Conservation (phyloP, 2,113 vertebrate species). For the Strigops habroptila region DNA sequence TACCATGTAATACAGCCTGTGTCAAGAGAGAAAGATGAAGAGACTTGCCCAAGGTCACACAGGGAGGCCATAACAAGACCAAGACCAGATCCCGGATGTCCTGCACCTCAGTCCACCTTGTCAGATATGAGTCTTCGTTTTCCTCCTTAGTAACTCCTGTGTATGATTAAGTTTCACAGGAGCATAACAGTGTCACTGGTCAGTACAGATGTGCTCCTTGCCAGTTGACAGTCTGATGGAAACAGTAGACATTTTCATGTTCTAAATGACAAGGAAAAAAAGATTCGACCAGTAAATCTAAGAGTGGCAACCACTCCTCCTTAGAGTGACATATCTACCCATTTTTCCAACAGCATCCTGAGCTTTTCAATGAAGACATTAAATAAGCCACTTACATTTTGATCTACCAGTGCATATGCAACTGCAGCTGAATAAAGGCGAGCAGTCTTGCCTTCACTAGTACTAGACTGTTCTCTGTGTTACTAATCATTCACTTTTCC, state of each 20-base stretch:
- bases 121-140: background rate
- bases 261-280: background rate
- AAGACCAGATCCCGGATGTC: background rate
- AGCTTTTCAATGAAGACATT: background rate
- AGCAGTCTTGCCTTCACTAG: background rate
- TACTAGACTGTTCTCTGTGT: accelerated
- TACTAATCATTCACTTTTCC: background rate
- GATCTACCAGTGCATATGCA: background rate
- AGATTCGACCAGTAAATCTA: background rate
- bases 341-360: background rate
- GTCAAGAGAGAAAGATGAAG: background rate
- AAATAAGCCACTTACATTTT: background rate
- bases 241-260: background rate
- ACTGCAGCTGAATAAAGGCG: accelerated
- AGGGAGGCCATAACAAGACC: background rate
- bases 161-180: accelerated
- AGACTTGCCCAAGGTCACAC: background rate
- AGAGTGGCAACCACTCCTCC: background rate
- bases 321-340: accelerated
- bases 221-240: background rate
- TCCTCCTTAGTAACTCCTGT: background rate
- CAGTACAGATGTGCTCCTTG: background rate
- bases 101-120: background rate
- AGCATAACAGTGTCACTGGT: background rate
- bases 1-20: background rate